Conservation (phyloP, 2,113 vertebrate species). For the Grantiella picta region DNA sequence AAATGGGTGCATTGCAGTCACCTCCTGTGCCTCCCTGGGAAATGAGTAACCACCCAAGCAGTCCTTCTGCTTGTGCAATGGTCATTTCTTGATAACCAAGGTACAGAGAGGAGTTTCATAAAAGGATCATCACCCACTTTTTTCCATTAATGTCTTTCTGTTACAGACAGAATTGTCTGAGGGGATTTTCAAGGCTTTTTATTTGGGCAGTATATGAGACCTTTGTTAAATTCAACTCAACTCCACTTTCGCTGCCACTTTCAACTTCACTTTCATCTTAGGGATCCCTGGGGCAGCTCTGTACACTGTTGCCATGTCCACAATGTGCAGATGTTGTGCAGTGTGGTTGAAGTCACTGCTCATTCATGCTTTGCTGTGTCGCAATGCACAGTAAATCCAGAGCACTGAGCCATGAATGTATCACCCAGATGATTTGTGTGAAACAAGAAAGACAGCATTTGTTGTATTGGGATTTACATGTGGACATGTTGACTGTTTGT, state of each 20-base stretch:
- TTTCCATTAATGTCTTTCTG: not conserved
- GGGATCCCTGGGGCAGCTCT: not conserved
- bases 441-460: not conserved
- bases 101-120: not conserved
- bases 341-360: not conserved
- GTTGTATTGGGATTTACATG: not conserved
- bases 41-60: not conserved
- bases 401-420: conserved; percentile 2
- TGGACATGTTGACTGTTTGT: not conserved
- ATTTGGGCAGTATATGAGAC: not conserved
- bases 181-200: not conserved
- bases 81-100: not conserved
- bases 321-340: not conserved
- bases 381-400: not conserved
- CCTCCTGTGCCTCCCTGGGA: not conserved
- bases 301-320: not conserved
- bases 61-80: rapidly evolving
- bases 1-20: not conserved
- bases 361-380: not conserved
- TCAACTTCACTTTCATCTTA: not conserved
- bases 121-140: not conserved
- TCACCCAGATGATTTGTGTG: conserved; percentile 10
- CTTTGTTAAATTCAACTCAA: not conserved
- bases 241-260: not conserved
- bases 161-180: not conserved